phyloP scores from a whole-genome alignment of 1,140 invertebrate species.

The Bradynema listronoti region DNA sequence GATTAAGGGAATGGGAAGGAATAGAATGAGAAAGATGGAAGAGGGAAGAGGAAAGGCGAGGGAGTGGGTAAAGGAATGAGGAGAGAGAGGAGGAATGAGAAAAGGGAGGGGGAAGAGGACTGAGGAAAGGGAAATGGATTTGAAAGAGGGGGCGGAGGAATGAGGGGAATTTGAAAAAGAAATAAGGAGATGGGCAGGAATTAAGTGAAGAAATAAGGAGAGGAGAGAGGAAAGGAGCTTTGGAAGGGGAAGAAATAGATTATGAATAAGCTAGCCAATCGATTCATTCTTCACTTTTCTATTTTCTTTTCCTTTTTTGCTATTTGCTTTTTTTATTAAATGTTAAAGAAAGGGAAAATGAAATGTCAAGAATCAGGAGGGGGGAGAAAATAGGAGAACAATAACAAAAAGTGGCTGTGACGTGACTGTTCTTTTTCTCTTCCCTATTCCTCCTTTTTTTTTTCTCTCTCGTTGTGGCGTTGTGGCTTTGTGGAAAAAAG shows the following conservation, averaged over 20 bases:
- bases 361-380: too few species aligned
- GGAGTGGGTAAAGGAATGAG: not conserved
- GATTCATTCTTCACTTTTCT: too few species aligned
- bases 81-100: not conserved
- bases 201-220: not conserved
- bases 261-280: too few species aligned
- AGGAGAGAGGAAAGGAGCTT: not conserved
- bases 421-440: too few species aligned
- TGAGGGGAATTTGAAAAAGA: not conserved
- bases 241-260: conserved; percentile 3
- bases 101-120: not conserved
- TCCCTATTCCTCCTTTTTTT: too few species aligned
- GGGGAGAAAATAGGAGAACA: too few species aligned
- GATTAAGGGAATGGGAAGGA: not conserved
- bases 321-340: too few species aligned
- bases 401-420: too few species aligned
- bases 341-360: conserved; percentile 3
- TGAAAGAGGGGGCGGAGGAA: not conserved
- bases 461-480: too few species aligned
- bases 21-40: not conserved
- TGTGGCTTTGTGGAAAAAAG: too few species aligned
- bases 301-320: too few species aligned
- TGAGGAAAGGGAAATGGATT: not conserved
- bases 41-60: not conserved
- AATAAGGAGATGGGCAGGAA: not conserved